These are phyloP conservation scores for Odontothrips loti DNA, from an alignment of 2,888 invertebrate genomes.

Conservation along the genomic window DNA sequence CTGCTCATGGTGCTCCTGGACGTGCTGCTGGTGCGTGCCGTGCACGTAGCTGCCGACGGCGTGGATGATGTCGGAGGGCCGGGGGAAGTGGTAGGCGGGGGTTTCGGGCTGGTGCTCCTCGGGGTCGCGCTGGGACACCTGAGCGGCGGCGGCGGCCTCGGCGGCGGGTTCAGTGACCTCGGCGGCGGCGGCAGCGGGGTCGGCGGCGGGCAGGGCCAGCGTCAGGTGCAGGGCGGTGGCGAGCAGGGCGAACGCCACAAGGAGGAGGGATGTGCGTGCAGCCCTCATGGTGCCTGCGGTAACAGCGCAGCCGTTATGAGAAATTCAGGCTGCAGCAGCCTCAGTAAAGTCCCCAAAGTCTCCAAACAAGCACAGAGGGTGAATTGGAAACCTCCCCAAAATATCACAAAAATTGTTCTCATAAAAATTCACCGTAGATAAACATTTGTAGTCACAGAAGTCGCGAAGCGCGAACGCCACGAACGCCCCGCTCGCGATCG, in stretches of 20 bases:
- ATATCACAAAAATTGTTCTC: too few relatives aligned
- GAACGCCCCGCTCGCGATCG: too few relatives aligned
- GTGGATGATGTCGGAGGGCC: slow-evolving; percentile 23
- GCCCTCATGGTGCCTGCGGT: slow-evolving; percentile 19
- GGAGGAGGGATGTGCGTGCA: background rate
- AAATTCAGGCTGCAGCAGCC: too few relatives aligned
- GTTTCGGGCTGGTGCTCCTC: slow-evolving; percentile 13
- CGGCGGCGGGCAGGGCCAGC: background rate
- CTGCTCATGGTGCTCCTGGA: background rate
- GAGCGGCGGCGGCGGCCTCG: background rate
- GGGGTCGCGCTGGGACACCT: slow-evolving; percentile 19
- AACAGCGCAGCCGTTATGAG: background rate
- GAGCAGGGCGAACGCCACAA: background rate
- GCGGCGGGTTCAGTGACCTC: background rate
- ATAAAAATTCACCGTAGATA: too few relatives aligned
- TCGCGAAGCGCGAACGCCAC: too few relatives aligned
- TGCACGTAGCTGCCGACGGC: slow-evolving; percentile 30
- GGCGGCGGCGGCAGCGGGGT: background rate
- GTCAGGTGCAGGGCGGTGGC: slow-evolving; percentile 13
- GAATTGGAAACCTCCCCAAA: too few relatives aligned
- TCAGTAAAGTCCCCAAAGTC: too few relatives aligned
- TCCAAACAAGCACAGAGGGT: too few relatives aligned
- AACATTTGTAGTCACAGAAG: too few relatives aligned
- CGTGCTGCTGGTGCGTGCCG: slow-evolving; percentile 12
- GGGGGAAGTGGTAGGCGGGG: slow-evolving; percentile 27